phyloP scores from a whole-genome alignment of 1,140 invertebrate species.

The Zophobas morio region DNA sequence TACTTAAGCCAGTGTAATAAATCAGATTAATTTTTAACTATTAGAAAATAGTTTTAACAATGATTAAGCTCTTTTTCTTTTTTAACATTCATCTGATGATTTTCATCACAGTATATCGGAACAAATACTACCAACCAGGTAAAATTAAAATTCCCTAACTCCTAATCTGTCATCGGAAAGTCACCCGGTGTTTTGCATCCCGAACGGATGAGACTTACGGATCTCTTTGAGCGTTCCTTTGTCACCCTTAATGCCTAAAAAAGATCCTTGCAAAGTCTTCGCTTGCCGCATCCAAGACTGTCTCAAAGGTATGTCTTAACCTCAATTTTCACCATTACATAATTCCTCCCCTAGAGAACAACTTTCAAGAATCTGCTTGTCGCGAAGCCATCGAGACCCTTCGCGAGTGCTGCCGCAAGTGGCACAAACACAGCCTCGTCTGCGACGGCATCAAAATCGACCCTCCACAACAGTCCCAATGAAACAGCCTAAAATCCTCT shows the following conservation, averaged over 20 bases:
- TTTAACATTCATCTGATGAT: too few relatives aligned
- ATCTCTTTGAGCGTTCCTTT: too few relatives aligned
- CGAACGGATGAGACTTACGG: too few relatives aligned
- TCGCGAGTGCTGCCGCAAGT: conserved; percentile 76
- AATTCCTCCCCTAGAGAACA: conserved; percentile 72
- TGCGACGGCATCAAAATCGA: conserved; percentile 77
- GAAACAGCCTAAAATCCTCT: conserved; percentile 61
- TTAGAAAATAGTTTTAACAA: too few relatives aligned
- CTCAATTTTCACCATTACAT: conserved; percentile 41
- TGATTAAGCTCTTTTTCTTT: too few relatives aligned
- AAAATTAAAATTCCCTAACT: too few relatives aligned
- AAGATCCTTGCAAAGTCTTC: conserved; percentile 82
- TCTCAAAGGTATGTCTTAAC: conserved; percentile 73
- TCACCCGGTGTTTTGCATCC: too few relatives aligned
- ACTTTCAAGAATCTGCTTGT: conserved; percentile 78
- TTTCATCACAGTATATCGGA: too few relatives aligned
- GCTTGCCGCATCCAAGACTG: conserved; percentile 85
- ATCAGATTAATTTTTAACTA: too few relatives aligned
- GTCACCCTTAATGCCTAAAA: conserved; percentile 60
- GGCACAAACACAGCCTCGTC: conserved; percentile 72
- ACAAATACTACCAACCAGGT: too few relatives aligned
- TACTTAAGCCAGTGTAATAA: too few relatives aligned
- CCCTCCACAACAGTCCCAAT: conserved; percentile 49
- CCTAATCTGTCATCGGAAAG: too few relatives aligned
- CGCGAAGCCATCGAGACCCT: conserved; percentile 74